Conservation (phyloP, 2,113 vertebrate species). For the Macrotus californicus region DNA sequence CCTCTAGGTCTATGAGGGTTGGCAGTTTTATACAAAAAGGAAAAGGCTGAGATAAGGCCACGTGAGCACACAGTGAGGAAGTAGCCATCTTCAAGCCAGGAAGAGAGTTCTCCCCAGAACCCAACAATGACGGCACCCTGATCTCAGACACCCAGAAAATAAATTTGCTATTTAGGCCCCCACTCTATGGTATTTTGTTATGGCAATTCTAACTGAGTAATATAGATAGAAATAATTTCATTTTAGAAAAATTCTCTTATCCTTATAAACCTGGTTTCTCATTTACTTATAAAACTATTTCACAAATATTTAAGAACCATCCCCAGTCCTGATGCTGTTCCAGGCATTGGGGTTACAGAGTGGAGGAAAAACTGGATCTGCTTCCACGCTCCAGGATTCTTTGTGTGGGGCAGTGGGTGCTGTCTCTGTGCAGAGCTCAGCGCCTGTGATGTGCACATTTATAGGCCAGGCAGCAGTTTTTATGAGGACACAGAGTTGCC, state of each 20-base stretch:
- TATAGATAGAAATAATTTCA: neutral
- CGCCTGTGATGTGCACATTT: neutral
- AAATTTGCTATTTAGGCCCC: neutral
- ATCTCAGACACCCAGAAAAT: neutral
- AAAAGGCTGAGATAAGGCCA: neutral
- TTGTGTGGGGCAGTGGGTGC: neutral
- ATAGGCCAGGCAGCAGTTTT: neutral
- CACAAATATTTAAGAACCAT: neutral
- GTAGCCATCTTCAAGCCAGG: neutral
- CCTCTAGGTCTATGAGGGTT: neutral
- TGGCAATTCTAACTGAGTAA: neutral
- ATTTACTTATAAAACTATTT: neutral
- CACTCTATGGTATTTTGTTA: neutral
- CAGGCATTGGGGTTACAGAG: neutral
- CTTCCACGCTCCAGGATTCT: neutral
- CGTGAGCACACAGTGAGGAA: neutral
- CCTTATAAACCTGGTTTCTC: neutral
- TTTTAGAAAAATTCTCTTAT: neutral
- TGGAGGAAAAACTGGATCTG: neutral
- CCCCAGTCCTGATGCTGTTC: neutral
- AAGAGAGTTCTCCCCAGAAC: neutral
- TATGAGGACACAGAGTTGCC: neutral
- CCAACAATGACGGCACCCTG: neutral
- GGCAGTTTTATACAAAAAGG: neutral
- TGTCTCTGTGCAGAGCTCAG: neutral